A percentile compares a stretch with the other conserved stretches of the same genome.
These are phyloP conservation scores for Oryzias curvinotus DNA, from an alignment of 2,113 vertebrate species.

Conservation along the genomic window DNA sequence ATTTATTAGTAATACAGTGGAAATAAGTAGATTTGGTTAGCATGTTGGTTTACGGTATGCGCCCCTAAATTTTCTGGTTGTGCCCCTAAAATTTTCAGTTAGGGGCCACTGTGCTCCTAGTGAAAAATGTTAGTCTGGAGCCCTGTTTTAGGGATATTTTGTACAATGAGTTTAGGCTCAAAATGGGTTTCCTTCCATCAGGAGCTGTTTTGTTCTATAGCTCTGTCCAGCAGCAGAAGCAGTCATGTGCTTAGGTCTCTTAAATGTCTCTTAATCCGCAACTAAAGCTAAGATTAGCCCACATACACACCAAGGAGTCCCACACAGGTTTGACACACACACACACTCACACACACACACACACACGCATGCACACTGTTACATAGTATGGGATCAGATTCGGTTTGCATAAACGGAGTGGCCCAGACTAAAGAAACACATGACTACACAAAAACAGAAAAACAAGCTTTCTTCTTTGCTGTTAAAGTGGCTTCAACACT, in stretches of 20 bases:
- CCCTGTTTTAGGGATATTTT: no score
- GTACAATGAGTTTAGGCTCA: no score
- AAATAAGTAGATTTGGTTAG: no score
- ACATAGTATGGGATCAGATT: conserved; percentile 36
- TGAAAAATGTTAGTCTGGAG: no score
- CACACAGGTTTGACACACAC: background rate
- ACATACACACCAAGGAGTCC: conserved; percentile 46
- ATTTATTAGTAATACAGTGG: no score
- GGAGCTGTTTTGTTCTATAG: conserved; percentile 1
- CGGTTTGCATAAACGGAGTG: conserved; percentile 27
- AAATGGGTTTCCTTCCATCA: no score
- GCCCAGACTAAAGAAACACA: conserved; percentile 28
- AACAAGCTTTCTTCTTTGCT: background rate
- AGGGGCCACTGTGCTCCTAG: no score
- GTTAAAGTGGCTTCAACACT: background rate
- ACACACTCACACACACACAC: no score
- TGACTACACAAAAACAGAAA: conserved; percentile 24
- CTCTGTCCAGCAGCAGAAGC: conserved; percentile 27
- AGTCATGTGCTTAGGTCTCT: conserved; percentile 56
- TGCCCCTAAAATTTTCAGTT: no score
- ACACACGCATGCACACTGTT: conserved; percentile 16
- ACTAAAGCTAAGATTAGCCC: conserved; percentile 77
- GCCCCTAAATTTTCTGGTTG: no score
- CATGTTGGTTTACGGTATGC: no score
- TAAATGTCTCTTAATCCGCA: conserved; percentile 70